Conservation (phyloP, 2,888 invertebrate genomes). For the Callimorpha dominula region DNA sequence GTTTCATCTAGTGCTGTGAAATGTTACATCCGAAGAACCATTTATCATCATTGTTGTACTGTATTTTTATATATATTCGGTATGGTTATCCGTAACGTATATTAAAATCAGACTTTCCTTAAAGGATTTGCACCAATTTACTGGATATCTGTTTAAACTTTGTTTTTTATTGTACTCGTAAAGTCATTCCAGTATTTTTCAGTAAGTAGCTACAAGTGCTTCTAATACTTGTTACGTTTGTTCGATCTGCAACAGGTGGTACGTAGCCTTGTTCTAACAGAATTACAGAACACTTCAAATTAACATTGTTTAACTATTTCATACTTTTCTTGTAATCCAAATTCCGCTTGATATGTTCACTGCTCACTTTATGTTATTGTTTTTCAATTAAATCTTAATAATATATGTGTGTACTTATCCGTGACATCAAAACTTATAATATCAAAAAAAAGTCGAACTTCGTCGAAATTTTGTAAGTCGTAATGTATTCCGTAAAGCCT, state of each 20-base stretch:
- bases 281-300: slow-evolving; percentile 35
- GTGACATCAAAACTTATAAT: background rate
- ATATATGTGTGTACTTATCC: background rate
- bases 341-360: background rate
- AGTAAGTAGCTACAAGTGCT: slow-evolving; percentile 43
- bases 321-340: slow-evolving; percentile 25
- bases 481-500: background rate
- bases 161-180: slow-evolving; percentile 19
- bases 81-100: slow-evolving; percentile 23
- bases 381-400: background rate
- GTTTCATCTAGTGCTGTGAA: slow-evolving; percentile 45
- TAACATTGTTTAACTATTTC: slow-evolving; percentile 32
- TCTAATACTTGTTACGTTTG: slow-evolving; percentile 29
- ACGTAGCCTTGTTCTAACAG: slow-evolving; percentile 36
- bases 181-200: slow-evolving; percentile 22
- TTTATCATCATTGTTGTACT: slow-evolving; percentile 38
- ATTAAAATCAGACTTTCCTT: no score
- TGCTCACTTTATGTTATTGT: background rate
- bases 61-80: slow-evolving; percentile 20
- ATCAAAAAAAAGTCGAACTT: background rate
- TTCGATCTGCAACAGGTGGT: slow-evolving; percentile 47
- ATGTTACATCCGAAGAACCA: slow-evolving; percentile 34
- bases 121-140: background rate
- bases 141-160: background rate
- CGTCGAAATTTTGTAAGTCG: background rate